These are phyloP conservation scores for Corvus moneduloides DNA, from an alignment of 2,113 vertebrate genomes.

Conservation along the genomic window DNA sequence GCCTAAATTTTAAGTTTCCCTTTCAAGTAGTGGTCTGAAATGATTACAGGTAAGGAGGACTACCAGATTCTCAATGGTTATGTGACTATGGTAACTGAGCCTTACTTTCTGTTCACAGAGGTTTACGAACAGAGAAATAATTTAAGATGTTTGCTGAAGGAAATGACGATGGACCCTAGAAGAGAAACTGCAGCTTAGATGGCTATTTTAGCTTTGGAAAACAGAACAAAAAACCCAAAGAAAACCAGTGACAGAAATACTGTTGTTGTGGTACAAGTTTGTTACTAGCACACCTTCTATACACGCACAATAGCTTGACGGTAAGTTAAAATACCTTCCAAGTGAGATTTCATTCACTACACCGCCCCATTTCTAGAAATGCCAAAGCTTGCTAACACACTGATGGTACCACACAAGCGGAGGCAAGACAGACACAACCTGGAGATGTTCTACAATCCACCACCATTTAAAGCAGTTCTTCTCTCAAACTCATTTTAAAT, in stretches of 20 bases:
- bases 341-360: constrained; percentile 44
- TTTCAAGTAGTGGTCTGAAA: constrained; percentile 72
- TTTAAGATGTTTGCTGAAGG: constrained; percentile 46
- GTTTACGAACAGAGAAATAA: constrained; percentile 54
- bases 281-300: constrained; percentile 65
- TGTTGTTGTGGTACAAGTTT: constrained; percentile 72
- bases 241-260: constrained; percentile 75
- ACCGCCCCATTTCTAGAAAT: constrained; percentile 26
- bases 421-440: constrained; percentile 42
- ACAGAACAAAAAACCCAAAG: constrained; percentile 33
- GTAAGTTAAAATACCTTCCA: constrained; percentile 56
- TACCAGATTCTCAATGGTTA: constrained; percentile 57
- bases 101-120: constrained; percentile 60
- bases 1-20: constrained; percentile 52
- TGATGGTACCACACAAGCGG: constrained; percentile 13
- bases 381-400: background rate
- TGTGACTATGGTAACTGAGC: constrained; percentile 65
- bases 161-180: constrained; percentile 62
- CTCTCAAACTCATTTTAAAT: constrained; percentile 73
- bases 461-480: constrained; percentile 60
- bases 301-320: constrained; percentile 33
- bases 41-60: constrained; percentile 57
- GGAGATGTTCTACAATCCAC: constrained; percentile 60
- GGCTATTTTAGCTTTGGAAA: constrained; percentile 71
- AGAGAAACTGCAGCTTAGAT: constrained; percentile 68